Conservation (phyloP, 2,888 invertebrate genomes). For the Tanytarsus gracilentus region DNA sequence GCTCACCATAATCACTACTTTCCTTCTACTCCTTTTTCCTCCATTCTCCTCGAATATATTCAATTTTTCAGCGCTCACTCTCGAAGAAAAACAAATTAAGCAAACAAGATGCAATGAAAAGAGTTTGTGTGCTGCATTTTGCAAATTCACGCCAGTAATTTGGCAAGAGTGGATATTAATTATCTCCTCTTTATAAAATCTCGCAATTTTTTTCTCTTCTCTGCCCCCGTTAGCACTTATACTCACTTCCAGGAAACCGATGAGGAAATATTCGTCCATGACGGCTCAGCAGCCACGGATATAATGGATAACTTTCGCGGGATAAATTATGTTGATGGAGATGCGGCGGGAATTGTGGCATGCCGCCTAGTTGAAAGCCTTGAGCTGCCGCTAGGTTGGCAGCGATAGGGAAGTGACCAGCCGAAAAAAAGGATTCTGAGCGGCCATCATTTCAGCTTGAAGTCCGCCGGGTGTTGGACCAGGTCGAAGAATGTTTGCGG, state of each 20-base stretch:
- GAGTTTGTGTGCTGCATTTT: neutral
- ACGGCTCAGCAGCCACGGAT: constrained; percentile 75
- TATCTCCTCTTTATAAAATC: too few species aligned
- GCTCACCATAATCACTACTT: constrained; percentile 23
- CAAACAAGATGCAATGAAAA: neutral
- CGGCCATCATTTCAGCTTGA: constrained; percentile 33
- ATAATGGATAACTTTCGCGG: constrained; percentile 70
- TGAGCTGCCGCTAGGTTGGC: constrained; percentile 52
- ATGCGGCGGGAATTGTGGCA: constrained; percentile 49
- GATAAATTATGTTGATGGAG: constrained; percentile 45
- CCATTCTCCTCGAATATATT: neutral
- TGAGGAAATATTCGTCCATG: constrained; percentile 78
- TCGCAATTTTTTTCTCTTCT: too few species aligned
- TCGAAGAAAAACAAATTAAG: neutral
- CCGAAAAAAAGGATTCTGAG: constrained; percentile 48
- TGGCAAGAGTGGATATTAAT: too few species aligned
- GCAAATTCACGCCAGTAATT: constrained; percentile 9
- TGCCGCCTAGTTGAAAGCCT: constrained; percentile 44
- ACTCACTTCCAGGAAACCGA: constrained; percentile 74
- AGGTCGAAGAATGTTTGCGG: constrained; percentile 44
- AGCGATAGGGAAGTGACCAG: constrained; percentile 66
- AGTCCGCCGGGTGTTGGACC: constrained; percentile 36
- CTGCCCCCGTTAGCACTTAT: constrained; percentile 2
- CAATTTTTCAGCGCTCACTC: neutral
- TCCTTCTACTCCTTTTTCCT: neutral